A percentile compares a stretch with the other conserved stretches of the same genome.
Conservation (phyloP, 2,797 vertebrate genomes). For the Sorex maritimensis region DNA sequence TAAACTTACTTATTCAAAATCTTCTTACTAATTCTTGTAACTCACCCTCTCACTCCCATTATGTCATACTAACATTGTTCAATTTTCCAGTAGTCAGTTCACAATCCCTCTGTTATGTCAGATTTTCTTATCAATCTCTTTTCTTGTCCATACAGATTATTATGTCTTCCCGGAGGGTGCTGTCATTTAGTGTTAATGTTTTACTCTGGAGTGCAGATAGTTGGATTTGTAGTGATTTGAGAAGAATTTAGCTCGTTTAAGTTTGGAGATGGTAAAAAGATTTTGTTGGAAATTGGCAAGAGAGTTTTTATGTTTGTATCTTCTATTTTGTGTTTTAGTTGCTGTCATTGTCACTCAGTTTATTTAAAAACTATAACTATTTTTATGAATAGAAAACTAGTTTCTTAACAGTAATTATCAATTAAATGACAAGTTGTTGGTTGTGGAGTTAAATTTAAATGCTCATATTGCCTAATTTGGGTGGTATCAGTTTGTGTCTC, state of each 20-base stretch:
- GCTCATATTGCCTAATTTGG: slow-evolving; percentile 50
- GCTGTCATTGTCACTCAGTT: slow-evolving; percentile 25
- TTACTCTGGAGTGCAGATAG: slow-evolving; percentile 19
- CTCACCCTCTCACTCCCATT: neutral
- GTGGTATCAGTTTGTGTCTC: neutral
- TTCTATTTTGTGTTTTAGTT: slow-evolving; percentile 35
- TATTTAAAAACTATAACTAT: slow-evolving; percentile 13
- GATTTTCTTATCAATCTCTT: slow-evolving; percentile 60
- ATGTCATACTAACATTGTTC: neutral
- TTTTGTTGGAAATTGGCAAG: neutral
- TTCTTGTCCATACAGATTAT: slow-evolving; percentile 56
- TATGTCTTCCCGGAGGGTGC: neutral
- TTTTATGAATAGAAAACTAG: neutral
- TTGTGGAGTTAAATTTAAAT: slow-evolving; percentile 42
- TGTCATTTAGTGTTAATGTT: slow-evolving; percentile 61
- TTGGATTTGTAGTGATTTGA: slow-evolving; percentile 47
- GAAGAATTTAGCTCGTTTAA: slow-evolving; percentile 53
- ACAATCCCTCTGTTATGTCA: neutral
- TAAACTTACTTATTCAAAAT: slow-evolving; percentile 30
- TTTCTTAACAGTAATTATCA: slow-evolving; percentile 29
- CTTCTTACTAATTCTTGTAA: neutral
- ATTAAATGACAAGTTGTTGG: slow-evolving; percentile 55
- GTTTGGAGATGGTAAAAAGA: slow-evolving; percentile 4
- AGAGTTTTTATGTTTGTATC: neutral
- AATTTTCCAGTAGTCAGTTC: neutral